A percentile compares a stretch with the other conserved stretches of the same genome.
These are phyloP conservation scores for Trinectes maculatus DNA, from an alignment of 2,113 vertebrate genomes.

Conservation along the genomic window DNA sequence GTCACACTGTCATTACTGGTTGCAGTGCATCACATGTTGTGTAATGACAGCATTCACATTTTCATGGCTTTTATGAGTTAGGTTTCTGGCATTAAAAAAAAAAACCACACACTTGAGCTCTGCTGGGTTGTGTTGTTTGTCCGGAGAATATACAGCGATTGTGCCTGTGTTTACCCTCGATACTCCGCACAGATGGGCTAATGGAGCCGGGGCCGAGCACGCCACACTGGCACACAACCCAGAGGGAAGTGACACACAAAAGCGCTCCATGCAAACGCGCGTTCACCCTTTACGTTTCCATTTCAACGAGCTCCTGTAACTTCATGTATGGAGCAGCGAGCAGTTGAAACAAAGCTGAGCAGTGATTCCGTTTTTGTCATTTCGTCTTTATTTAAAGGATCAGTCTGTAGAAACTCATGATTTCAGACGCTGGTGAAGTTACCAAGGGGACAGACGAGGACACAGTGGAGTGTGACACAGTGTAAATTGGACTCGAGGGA, in stretches of 20 bases:
- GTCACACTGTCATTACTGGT: not conserved
- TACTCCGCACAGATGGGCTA: slow-evolving; percentile 52
- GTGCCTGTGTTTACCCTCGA: slow-evolving; percentile 62
- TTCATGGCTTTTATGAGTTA: slow-evolving; percentile 18
- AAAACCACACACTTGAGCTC: slow-evolving; percentile 15
- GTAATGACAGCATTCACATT: slow-evolving; percentile 21
- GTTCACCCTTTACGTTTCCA: slow-evolving; percentile 14
- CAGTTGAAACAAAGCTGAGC: not conserved
- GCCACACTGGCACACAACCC: slow-evolving; percentile 42
- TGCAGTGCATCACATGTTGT: not conserved
- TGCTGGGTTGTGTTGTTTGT: slow-evolving; percentile 56
- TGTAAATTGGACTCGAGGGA: slow-evolving; percentile 59
- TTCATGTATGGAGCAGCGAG: not conserved
- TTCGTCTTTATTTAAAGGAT: not conserved
- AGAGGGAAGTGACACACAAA: slow-evolving; percentile 31
- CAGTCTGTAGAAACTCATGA: not conserved
- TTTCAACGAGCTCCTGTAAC: not conserved
- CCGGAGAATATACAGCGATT: slow-evolving; percentile 42
- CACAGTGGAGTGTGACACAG: not conserved
- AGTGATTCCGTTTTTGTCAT: not conserved
- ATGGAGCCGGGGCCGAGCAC: slow-evolving; percentile 32
- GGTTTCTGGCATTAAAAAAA: slow-evolving; percentile 30
- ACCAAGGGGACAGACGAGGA: slow-evolving; percentile 16
- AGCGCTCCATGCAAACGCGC: slow-evolving; percentile 14
- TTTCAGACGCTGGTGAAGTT: slow-evolving; percentile 12